These are phyloP conservation scores for Lamprologus sp. DNA, from an alignment of 2,113 vertebrate genomes.

Conservation along the genomic window DNA sequence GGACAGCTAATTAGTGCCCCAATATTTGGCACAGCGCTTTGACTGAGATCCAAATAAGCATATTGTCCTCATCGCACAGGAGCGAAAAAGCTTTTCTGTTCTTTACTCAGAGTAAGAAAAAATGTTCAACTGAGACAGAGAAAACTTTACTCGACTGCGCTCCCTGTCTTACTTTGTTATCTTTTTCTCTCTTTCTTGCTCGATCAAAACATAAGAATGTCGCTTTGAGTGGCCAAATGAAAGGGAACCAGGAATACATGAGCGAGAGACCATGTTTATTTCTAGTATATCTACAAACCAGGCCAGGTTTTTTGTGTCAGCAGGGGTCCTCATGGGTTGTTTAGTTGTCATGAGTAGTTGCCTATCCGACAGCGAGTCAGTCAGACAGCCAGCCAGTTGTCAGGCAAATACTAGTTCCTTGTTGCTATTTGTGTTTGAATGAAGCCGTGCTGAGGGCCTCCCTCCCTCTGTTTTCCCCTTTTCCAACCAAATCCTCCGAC, in stretches of 20 bases:
- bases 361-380: constrained; percentile 46
- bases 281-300: constrained; percentile 23
- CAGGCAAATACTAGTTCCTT: constrained; percentile 50
- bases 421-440: constrained; percentile 64
- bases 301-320: constrained; percentile 51
- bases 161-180: constrained; percentile 45
- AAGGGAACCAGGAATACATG: constrained; percentile 47
- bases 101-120: constrained; percentile 35
- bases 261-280: constrained; percentile 44
- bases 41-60: constrained; percentile 56
- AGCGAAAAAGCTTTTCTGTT: constrained; percentile 28
- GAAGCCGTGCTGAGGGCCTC: constrained; percentile 26
- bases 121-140: constrained; percentile 25
- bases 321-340: constrained; percentile 49
- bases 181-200: constrained; percentile 39
- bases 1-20: constrained; percentile 61
- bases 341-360: constrained; percentile 49
- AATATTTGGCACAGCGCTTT: constrained; percentile 40
- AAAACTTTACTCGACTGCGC: constrained; percentile 44
- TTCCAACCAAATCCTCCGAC: constrained; percentile 24
- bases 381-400: constrained; percentile 40
- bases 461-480: constrained; percentile 9
- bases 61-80: constrained; percentile 56
- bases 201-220: constrained; percentile 56
- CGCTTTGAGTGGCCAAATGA: constrained; percentile 56